Evolutionary conservation across 1,140 invertebrate genomes (phyloP), one percentile per base, ranked within the genome.

Genomic region (Cyrtorhinus lividipennis): DNA sequence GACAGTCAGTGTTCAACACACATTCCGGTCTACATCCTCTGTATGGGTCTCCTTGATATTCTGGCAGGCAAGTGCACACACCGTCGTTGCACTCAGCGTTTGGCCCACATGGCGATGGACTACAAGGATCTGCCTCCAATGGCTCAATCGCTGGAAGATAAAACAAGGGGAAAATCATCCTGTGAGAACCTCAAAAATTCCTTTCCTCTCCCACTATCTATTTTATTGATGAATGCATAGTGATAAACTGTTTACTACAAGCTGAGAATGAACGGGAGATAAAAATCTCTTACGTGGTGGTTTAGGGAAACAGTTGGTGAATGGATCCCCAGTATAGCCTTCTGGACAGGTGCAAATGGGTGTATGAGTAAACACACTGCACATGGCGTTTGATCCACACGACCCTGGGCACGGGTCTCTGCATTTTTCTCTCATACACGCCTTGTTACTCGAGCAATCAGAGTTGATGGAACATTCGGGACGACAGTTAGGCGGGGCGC

Each of bases 401-500:
- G 83, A 81, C 53, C 84, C 82, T 1, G 80, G 81, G 69, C 88
- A 90, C 38, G 87, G 87, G 75, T 89, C 82, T 67, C 78, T 78
- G 69, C 87, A 90, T 73, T 83, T 87, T 62, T 82, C 81, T 66
- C 83, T 81, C 15, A 84, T 77, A 66, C 85, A 88, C 25, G 83
- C 82, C 63, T 77, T 75, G 66, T 83, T 81, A 10, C 81, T 78
- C 20, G 81, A 72, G 67, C 86, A 88, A 69, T 88, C 85, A 0
- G 80, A 80, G 70, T 84, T 85, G 1, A 85, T 71, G 1, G 82
- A 73, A 72, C 85, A 88, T 74, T 87, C 84, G 10, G 84, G 85
- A 53, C 84, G 77, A 72, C 85, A 87, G 12, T 81, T 80, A 65
- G 87, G 87, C 46, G 87, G 87, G 72, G 86, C 82, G 3, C 85